phyloP scores from a whole-genome alignment of 2,888 invertebrate genomes.

The Metalampra italica region DNA sequence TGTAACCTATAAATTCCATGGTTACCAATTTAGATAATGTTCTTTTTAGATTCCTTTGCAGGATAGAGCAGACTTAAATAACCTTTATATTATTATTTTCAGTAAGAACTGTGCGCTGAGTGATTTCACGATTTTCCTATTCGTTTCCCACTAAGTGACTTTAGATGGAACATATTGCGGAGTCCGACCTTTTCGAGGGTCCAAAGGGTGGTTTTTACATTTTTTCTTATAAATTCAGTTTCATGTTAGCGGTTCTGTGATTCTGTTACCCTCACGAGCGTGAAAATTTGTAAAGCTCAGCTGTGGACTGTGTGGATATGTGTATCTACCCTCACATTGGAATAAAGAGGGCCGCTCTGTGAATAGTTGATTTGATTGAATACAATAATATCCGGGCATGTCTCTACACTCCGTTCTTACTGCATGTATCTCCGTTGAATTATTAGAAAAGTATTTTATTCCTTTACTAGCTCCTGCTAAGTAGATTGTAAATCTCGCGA shows the following conservation, averaged over 20 bases:
- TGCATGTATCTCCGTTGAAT: no score
- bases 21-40: no score
- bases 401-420: no score
- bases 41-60: no score
- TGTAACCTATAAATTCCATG: no score
- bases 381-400: neutral
- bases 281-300: slow-evolving; percentile 13
- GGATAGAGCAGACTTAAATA: no score
- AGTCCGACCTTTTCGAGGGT: slow-evolving; percentile 38
- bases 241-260: slow-evolving; percentile 15
- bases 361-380: no score
- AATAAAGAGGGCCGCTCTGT: neutral
- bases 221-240: slow-evolving; percentile 52
- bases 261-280: slow-evolving; percentile 6
- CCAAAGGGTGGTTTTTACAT: slow-evolving; percentile 59
- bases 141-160: slow-evolving; percentile 61
- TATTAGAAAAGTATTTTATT: no score
- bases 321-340: neutral
- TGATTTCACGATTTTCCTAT: slow-evolving; percentile 29
- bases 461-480: no score
- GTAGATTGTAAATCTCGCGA: no score
- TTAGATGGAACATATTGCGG: slow-evolving; percentile 66
- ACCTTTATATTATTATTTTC: neutral
- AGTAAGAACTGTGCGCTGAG: slow-evolving; percentile 7
- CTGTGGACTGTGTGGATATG: neutral